Evolutionary conservation across 2,888 invertebrate species (phyloP).

Genomic region (Synanthedon formicaeformis): DNA sequence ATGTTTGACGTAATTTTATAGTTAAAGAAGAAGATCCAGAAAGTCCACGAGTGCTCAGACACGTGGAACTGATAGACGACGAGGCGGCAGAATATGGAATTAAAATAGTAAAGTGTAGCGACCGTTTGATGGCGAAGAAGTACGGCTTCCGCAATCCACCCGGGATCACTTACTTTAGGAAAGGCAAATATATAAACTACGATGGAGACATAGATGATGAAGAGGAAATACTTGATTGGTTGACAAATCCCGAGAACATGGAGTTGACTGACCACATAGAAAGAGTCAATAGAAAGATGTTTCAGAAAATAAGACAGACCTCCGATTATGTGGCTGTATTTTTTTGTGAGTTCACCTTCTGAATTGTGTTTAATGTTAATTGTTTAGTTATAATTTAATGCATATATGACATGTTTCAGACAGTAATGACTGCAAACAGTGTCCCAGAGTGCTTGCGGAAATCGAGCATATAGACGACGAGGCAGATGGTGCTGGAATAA

Average conservation of each 20-base stretch:
- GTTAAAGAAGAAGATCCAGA: constrained; percentile 87
- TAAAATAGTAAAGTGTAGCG: constrained; percentile 88
- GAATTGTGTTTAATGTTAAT: constrained; percentile 3
- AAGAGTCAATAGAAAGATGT: constrained; percentile 92
- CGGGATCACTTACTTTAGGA: constrained; percentile 90
- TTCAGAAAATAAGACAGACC: constrained; percentile 88
- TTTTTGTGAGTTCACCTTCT: constrained; percentile 80
- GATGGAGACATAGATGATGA: constrained; percentile 94
- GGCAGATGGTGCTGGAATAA: constrained; percentile 89
- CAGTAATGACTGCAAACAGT: constrained; percentile 95
- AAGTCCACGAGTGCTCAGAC: constrained; percentile 83
- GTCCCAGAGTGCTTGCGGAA: constrained; percentile 86
- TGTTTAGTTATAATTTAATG: constrained; percentile 31
- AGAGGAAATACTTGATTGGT: constrained; percentile 91
- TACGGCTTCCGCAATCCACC: constrained; percentile 91
- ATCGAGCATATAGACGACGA: constrained; percentile 95
- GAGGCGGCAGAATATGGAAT: constrained; percentile 93
- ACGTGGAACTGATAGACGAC: constrained; percentile 91
- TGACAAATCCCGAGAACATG: constrained; percentile 94
- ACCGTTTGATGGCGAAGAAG: constrained; percentile 92
- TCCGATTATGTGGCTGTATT: constrained; percentile 93
- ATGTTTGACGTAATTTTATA: constrained; percentile 24
- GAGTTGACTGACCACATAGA: constrained; percentile 93
- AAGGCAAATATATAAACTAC: constrained; percentile 89
- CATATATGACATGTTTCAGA: constrained; percentile 77